These are phyloP conservation scores for Callipepla californica DNA, from an alignment of 2,113 vertebrate species.

Conservation along the genomic window DNA sequence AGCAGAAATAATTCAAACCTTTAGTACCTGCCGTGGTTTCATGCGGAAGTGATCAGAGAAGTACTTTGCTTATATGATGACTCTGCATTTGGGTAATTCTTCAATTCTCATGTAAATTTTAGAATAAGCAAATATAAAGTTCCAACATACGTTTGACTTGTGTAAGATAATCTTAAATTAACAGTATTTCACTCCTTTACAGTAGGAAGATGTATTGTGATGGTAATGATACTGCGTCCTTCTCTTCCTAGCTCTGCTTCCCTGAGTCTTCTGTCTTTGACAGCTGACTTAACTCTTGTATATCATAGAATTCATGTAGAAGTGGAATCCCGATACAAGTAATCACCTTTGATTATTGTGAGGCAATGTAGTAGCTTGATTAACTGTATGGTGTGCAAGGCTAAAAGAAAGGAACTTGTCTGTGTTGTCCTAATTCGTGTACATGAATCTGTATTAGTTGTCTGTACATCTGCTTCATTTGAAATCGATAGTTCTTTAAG, in stretches of 20 bases:
- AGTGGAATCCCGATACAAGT: background rate
- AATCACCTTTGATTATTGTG: background rate
- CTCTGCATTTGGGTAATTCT: background rate
- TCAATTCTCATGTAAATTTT: constrained; percentile 22
- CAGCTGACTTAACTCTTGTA: background rate
- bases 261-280: background rate
- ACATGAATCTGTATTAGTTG: background rate
- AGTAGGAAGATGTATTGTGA: background rate
- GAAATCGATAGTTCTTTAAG: constrained; percentile 24
- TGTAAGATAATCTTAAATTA: constrained; percentile 37
- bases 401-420: background rate
- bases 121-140: constrained; percentile 23
- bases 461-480: background rate
- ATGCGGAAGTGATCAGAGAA: background rate
- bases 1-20: background rate
- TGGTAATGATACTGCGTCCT: background rate
- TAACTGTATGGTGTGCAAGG: background rate
- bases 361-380: background rate
- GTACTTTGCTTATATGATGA: background rate
- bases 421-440: background rate
- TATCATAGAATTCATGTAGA: background rate
- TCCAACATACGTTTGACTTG: background rate
- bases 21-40: background rate
- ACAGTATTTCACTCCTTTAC: background rate
- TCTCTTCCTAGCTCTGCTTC: background rate